Conservation (phyloP, 1,140 invertebrate species). For the Drosophila repletoides region DNA sequence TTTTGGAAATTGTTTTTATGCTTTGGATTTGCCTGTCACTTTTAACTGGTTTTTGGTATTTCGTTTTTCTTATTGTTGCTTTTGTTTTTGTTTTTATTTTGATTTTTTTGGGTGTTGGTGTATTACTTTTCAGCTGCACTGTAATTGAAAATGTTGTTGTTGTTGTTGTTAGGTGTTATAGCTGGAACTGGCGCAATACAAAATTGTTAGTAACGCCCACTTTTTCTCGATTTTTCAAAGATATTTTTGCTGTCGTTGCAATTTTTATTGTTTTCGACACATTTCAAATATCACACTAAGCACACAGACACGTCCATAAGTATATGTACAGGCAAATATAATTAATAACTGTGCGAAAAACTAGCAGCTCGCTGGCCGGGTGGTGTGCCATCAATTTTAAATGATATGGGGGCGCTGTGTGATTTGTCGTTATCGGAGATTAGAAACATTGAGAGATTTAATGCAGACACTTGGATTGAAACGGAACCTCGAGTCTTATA, state of each 20-base stretch:
- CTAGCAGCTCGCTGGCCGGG: neutral
- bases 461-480: constrained; percentile 5
- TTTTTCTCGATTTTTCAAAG: constrained; percentile 7
- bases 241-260: neutral
- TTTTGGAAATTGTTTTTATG: constrained; percentile 56
- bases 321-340: too few relatives aligned
- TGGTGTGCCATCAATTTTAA: constrained; percentile 35
- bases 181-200: constrained; percentile 38
- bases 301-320: neutral
- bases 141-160: constrained; percentile 69
- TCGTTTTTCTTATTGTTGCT: constrained; percentile 33
- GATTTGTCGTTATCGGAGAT: constrained; percentile 17
- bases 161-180: constrained; percentile 35
- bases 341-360: constrained; percentile 4
- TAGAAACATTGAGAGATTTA: constrained; percentile 34
- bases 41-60: constrained; percentile 66
- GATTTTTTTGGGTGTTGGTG: constrained; percentile 40
- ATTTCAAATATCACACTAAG: constrained; percentile 6
- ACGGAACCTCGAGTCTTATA: constrained; percentile 38
- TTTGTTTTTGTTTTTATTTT: constrained; percentile 39
- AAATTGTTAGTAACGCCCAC: constrained; percentile 64
- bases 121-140: constrained; percentile 71
- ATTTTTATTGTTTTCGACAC: neutral
- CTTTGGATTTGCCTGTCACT: constrained; percentile 64
- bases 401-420: constrained; percentile 19